These are phyloP conservation scores for Polydrusus tereticollis DNA, from an alignment of 2,888 invertebrate species.

Conservation along the genomic window DNA sequence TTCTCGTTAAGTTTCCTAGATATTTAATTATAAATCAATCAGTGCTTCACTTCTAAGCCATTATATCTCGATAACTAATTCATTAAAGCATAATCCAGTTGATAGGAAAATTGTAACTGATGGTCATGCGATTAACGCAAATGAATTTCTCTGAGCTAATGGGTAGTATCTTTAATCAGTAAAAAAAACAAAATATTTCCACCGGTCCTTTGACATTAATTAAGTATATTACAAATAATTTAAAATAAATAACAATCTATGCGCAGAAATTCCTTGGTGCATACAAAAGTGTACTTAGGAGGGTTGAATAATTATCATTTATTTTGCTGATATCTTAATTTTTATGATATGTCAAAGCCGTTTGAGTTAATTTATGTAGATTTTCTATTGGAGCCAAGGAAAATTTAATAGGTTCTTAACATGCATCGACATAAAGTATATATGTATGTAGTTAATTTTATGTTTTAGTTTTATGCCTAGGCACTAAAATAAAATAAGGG, in stretches of 20 bases:
- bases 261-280: neutral
- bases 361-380: conserved; percentile 16
- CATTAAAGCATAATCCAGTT: neutral
- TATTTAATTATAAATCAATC: too few species aligned
- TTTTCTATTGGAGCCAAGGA: neutral
- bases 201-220: neutral
- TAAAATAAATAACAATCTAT: conserved; percentile 15
- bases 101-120: neutral
- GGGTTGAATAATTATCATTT: neutral
- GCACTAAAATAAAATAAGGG: neutral
- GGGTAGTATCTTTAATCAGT: neutral
- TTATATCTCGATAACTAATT: neutral
- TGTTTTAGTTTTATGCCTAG: conserved; percentile 11
- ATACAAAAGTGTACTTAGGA: neutral
- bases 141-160: neutral
- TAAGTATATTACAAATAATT: conserved; percentile 9
- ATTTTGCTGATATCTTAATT: conserved; percentile 27
- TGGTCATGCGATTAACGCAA: neutral
- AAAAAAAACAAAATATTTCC: neutral
- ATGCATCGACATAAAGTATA: conserved; percentile 32
- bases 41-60: too few species aligned
- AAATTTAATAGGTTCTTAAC: conserved; percentile 28
- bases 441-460: conserved; percentile 27
- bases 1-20: too few species aligned
- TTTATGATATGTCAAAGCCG: conserved; percentile 32